Evolutionary conservation across 2,113 vertebrate species (phyloP), one percentile per base, ranked within the genome.

Genomic region (Varanus salvator): DNA sequence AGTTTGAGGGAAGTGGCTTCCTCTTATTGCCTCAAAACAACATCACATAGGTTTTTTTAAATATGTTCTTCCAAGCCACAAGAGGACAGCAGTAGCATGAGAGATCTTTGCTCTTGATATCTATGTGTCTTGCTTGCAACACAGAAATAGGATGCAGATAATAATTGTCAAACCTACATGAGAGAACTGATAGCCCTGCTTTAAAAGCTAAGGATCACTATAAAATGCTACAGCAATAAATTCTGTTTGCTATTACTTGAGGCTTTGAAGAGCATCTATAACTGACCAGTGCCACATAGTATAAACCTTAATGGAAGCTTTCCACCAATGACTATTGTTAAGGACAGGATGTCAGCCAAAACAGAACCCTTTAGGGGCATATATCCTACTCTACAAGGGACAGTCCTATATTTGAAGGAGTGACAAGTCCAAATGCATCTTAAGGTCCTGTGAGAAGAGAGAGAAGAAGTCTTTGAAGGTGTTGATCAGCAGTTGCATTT

Each of bases 71-170:
- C 71, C 68, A 93, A 93, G 90, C 95, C 95, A 95, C 92, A 87
- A 96, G 95, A 91, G 95, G 95, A 91, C 95, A 96, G 95, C 87
- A 95, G 90, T 57, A 90, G 82, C 87, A 89, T 72, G 86, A 87
- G 93, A 77, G 87, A 94, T 85, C 87, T 23, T 38, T 69, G 34
- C 15, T 64, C 17, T 77, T 78, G 78, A 89, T 76, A 84, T 85
- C 23, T 82, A 52, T 29, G 14, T 54, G 11, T 85, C 72, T 84
- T 69, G 60, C 57, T 77, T 78, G 44, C 44, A 84, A 14, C 27
- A 50, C 71, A 34, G 66, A 54, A 81, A 9, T 7, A 15, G 78
- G 29, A 34, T n/a, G n/a, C 77, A 88, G 48, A 19, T 31, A 68
- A 29, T 21, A 44, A 77, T 11, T 31, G 6, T 76, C 71, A 76